Evolutionary conservation across 2,888 invertebrate species (phyloP), one percentile per base, ranked within the genome.

Genomic region (Caenorhabditis drosophilae): DNA sequence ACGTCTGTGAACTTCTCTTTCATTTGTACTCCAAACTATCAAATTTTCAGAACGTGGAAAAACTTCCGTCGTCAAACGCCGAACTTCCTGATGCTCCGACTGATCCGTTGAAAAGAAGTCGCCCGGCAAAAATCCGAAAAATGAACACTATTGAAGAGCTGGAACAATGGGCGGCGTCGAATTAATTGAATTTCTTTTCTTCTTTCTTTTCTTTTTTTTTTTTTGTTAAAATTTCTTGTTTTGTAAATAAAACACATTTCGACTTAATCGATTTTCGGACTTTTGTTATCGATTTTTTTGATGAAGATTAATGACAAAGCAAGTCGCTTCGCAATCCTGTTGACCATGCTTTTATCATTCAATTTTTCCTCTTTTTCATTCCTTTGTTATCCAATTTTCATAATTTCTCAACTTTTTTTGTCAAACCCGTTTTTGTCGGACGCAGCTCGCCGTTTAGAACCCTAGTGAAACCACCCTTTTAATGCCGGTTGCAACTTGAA

Each of bases 161-260:
- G 63, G 71, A 75, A 52, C 57, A 69, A 36, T 75, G 75, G 75
- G 75, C 75, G 41, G 73, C 75, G 31, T 67, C 75, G 23, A 69
- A 75, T 49, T 75, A 45, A 69, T 41, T 38, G 7, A 31, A 31
- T 31, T 31, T 36, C n/a, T 36, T n/a, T n/a, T n/a, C n/a, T 15
- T 12, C n/a, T 36, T 36, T 36, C 16, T 36, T 9, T 36, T 36
- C 9, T n/a, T 15, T 15, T 12, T 36, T 12, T n/a, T n/a, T 4
- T 31, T 31, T 31, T 31, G 31, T 31, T 31, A 31, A 31, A 12
- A 31, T 31, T 31, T 31, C 31, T 31, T 31, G 31, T 31, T 31
- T 31, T 31, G 31, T 9, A 9, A 31, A 6, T 12, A 31, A 31
- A n/a, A n/a, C n/a, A n/a, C n/a, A n/a, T n/a, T n/a, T n/a, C n/a